phyloP scores from a whole-genome alignment of 2,113 vertebrate genomes.

The Suncus etruscus region DNA sequence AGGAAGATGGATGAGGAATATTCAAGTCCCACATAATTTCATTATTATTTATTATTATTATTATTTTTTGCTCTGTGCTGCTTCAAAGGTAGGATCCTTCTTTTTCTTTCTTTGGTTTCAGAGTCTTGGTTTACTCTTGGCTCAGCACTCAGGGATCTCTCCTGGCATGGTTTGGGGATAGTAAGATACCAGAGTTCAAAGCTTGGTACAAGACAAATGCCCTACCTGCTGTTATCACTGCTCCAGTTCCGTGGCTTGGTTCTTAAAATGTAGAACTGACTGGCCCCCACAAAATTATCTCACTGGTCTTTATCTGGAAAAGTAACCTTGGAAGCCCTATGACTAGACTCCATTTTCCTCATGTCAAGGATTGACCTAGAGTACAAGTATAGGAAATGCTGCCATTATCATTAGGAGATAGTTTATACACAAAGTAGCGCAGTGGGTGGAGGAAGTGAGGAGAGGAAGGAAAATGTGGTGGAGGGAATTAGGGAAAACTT shows the following conservation, averaged over 20 bases:
- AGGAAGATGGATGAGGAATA: neutral
- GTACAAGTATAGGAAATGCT: neutral
- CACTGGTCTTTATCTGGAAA: neutral
- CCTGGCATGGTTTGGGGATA: too few relatives aligned
- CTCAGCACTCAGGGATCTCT: too few relatives aligned
- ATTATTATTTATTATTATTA: accelerated
- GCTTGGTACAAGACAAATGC: too few relatives aligned
- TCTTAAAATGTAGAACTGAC: neutral
- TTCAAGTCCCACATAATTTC: neutral
- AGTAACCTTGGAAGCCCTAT: neutral
- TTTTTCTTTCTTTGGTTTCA: too few relatives aligned
- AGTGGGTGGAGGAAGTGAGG: neutral
- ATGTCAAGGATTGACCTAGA: neutral
- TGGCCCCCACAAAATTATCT: neutral
- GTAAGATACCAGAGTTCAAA: too few relatives aligned
- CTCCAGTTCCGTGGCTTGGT: too few relatives aligned
- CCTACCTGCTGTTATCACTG: too few relatives aligned
- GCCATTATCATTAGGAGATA: neutral
- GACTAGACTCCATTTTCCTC: neutral
- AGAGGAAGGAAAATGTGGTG: neutral
- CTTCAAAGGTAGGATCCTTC: neutral
- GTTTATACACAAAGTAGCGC: conserved; percentile 5
- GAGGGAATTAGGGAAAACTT: neutral
- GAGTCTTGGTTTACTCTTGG: too few relatives aligned
- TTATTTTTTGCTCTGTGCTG: neutral